These are phyloP conservation scores for Nymphalis io DNA, from an alignment of 1,140 invertebrate species.

Conservation along the genomic window DNA sequence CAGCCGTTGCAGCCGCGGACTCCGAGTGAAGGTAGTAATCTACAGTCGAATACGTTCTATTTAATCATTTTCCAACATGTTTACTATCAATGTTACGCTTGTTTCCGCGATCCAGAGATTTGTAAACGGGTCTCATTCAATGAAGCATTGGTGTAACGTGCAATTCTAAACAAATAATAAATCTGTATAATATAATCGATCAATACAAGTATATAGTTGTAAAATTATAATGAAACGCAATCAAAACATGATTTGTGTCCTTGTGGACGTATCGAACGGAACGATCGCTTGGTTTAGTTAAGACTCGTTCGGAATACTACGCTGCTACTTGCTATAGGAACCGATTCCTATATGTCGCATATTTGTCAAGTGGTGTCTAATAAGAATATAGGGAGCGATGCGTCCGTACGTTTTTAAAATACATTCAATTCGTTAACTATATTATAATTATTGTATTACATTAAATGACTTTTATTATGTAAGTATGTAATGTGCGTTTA, in stretches of 20 bases:
- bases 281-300: slow-evolving; percentile 25
- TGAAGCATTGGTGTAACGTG: neutral
- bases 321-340: neutral
- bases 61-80: neutral
- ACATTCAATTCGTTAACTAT: no score
- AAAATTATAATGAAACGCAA: slow-evolving; percentile 55
- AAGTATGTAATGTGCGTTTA: no score
- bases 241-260: slow-evolving; percentile 56
- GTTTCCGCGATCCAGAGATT: neutral
- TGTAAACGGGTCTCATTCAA: neutral
- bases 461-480: no score
- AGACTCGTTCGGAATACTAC: slow-evolving; percentile 35
- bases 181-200: slow-evolving; percentile 36
- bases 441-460: no score
- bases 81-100: neutral
- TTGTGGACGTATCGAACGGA: slow-evolving; percentile 38
- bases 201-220: slow-evolving; percentile 40
- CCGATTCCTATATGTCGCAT: neutral
- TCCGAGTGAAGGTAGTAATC: neutral
- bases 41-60: neutral
- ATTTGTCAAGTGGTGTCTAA: slow-evolving; percentile 1
- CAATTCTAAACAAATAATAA: no score
- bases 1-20: neutral
- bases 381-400: slow-evolving; percentile 21
- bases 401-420: neutral